Evolutionary conservation across 2,113 vertebrate genomes (phyloP), one percentile per base, ranked within the genome.

Genomic region (rabbit (Oryctolagus cuniculus)): DNA sequence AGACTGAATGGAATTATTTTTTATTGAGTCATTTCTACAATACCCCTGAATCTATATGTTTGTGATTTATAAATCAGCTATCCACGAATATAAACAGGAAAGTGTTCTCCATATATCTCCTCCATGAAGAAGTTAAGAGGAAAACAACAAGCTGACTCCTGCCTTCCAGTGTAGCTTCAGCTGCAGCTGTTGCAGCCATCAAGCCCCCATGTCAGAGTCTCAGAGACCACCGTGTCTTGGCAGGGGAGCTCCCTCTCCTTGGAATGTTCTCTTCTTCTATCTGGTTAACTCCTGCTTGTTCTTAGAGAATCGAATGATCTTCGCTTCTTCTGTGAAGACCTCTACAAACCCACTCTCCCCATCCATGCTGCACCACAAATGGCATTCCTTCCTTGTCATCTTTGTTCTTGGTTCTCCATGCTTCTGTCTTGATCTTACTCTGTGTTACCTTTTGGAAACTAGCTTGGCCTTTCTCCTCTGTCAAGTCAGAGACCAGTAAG

Each of bases 1-100:
- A 29, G 4, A 83, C 51, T 86, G 49, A 83, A 66, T 88, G 84
- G 82, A 94, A 93, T 74, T 82, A 81, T 67, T 75, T 96, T 80
- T 81, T 79, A 36, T 70, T 70, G 38, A 55, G 2, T 73, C 77
- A 29, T 84, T 81, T 91, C n/a, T 58, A 36, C 31, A 92, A 53
- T 79, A 78, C 66, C 21, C 12, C 34, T 34, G 38, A 93, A 78
- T 89, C 64, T 90, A 11, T 72, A 90, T 51, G 15, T 66, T 87
- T 93, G 3, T 74, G 78, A 74, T 83, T 85, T 93, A 93, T 58
- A 93, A 72, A 69, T 73, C 16, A 78, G 27, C 36, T 87, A 34
- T 77, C 67, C 29, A 82, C 61, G 58, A 64, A 55, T 81, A 66
- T 51, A 69, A 90, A 82, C 34, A n/a, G 29, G 67, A 66, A 69